Conservation (phyloP, 2,113 vertebrate genomes). For the Semnornis frantzii region DNA sequence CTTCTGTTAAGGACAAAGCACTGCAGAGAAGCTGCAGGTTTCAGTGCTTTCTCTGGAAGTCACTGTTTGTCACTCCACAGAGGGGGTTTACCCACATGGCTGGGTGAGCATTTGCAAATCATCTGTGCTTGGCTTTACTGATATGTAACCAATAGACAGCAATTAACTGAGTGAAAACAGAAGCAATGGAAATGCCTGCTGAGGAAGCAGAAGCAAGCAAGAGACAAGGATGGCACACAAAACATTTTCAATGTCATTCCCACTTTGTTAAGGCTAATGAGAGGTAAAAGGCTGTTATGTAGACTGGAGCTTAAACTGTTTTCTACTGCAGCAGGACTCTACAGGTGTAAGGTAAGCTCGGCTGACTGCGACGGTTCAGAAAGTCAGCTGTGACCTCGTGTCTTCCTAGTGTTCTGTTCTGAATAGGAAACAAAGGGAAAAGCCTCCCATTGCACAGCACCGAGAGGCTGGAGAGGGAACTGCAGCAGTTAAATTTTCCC, state of each 20-base stretch:
- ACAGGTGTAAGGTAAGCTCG: background rate
- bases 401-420: background rate
- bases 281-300: background rate
- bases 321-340: background rate
- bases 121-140: background rate
- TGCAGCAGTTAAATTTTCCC: background rate
- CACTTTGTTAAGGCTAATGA: background rate
- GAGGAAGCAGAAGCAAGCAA: conserved; percentile 18
- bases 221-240: background rate
- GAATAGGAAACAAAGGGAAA: background rate
- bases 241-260: background rate
- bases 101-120: conserved; percentile 28
- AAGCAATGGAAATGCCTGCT: conserved; percentile 10
- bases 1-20: background rate
- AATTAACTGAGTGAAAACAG: conserved; percentile 29
- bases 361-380: background rate
- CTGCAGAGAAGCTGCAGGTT: background rate
- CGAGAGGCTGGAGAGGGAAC: background rate
- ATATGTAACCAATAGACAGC: conserved; percentile 11
- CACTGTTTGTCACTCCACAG: background rate
- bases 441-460: background rate
- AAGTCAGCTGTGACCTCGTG: background rate
- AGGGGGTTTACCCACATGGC: conserved; percentile 1
- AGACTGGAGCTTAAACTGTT: background rate
- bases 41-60: conserved; percentile 14